Evolutionary conservation across 2,797 vertebrate species (phyloP).

Genomic region (Gephyroberyx darwinii): DNA sequence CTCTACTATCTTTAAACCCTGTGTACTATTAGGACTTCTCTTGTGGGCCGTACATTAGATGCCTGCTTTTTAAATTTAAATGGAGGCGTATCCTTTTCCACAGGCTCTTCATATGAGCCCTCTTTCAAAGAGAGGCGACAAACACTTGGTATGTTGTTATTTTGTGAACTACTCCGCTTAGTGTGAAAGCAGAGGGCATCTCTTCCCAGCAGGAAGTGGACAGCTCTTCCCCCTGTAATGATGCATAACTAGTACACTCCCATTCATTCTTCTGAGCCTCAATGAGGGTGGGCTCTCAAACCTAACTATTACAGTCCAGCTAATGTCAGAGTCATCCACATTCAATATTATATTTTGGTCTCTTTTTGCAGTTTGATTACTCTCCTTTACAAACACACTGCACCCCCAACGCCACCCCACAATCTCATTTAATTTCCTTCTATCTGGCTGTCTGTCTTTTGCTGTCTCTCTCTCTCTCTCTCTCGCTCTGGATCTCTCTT

Average conservation of each 20-base stretch:
- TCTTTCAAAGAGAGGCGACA: slow-evolving; percentile 63
- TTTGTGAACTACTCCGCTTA: slow-evolving; percentile 79
- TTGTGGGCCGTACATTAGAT: slow-evolving; percentile 66
- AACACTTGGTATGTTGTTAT: slow-evolving; percentile 80
- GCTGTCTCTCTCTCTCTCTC: slow-evolving; percentile 78
- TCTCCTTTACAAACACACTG: slow-evolving; percentile 83
- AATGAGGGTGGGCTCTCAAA: slow-evolving; percentile 69
- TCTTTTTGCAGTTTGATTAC: slow-evolving; percentile 74
- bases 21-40: slow-evolving; percentile 61
- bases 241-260: slow-evolving; percentile 79
- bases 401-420: slow-evolving; percentile 39
- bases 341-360: slow-evolving; percentile 76
- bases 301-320: slow-evolving; percentile 73
- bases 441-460: slow-evolving; percentile 71
- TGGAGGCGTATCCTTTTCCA: slow-evolving; percentile 72
- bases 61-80: slow-evolving; percentile 78
- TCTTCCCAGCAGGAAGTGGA: slow-evolving; percentile 82
- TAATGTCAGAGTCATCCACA: slow-evolving; percentile 77
- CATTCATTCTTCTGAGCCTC: slow-evolving; percentile 71
- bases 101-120: slow-evolving; percentile 63
- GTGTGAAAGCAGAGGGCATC: slow-evolving; percentile 82
- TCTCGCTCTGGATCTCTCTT: slow-evolving; percentile 68
- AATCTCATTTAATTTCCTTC: slow-evolving; percentile 53
- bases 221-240: slow-evolving; percentile 78
- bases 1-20: slow-evolving; percentile 57